Evolutionary conservation across 2,797 vertebrate species (phyloP).

Genomic region (Poeciliopsis gracilis): DNA sequence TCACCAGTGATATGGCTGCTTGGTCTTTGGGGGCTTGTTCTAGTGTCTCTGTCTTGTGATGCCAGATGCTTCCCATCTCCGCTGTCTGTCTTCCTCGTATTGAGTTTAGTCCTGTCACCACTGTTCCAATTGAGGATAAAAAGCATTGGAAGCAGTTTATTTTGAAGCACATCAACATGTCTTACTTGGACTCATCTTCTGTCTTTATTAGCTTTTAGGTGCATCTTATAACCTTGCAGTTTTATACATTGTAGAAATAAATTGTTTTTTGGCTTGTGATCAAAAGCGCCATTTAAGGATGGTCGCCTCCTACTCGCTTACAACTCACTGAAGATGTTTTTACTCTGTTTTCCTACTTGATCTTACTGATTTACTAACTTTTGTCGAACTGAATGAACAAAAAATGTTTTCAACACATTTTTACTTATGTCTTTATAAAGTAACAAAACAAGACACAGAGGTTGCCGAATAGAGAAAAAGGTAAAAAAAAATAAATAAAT

Average conservation of each 20-base stretch:
- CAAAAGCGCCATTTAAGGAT: neutral
- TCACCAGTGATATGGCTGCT: constrained; percentile 1
- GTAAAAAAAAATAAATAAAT: no score
- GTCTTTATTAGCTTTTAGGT: neutral
- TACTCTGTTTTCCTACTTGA: neutral
- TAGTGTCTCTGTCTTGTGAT: neutral
- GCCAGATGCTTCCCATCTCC: constrained; percentile 7
- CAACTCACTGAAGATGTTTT: neutral
- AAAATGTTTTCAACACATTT: no score
- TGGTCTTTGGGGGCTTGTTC: constrained; percentile 15
- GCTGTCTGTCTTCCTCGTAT: constrained; percentile 1
- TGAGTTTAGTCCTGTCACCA: constrained; percentile 3
- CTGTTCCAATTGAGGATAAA: neutral
- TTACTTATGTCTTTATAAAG: no score
- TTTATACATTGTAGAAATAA: neutral
- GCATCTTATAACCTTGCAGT: neutral
- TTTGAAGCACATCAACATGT: neutral
- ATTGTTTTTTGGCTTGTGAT: neutral
- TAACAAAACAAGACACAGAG: no score
- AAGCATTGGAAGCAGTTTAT: neutral
- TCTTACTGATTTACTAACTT: no score
- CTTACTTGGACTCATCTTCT: neutral
- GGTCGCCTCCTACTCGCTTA: neutral
- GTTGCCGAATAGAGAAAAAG: no score
- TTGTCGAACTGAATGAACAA: no score